phyloP scores from a whole-genome alignment of 2,797 vertebrate genomes.

The Erithacus rubecula region DNA sequence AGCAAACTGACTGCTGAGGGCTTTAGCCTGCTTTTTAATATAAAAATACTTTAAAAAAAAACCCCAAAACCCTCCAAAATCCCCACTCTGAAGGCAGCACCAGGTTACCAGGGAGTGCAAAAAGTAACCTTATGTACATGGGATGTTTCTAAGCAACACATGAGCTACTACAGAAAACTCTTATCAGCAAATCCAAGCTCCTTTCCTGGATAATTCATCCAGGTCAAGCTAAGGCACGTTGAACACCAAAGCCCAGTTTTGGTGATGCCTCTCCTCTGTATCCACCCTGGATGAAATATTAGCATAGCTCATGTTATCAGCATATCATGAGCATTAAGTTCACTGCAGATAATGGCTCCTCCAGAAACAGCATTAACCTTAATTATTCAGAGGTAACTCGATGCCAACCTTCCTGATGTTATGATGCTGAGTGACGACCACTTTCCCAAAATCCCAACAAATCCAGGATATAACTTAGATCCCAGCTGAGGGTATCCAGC shows the following conservation, averaged over 20 bases:
- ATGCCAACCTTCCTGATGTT: background rate
- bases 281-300: background rate
- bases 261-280: background rate
- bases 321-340: background rate
- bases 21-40: background rate
- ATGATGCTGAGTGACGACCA: fast-evolving
- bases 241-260: background rate
- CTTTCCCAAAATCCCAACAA: background rate
- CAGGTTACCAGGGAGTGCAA: background rate
- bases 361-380: background rate
- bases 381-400: background rate
- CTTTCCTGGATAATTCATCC: background rate
- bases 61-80: background rate
- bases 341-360: background rate
- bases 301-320: background rate
- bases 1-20: background rate
- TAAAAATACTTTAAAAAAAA: fast-evolving
- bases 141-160: slow-evolving; percentile 41
- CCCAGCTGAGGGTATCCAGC: background rate
- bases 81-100: background rate
- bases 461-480: fast-evolving
- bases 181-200: slow-evolving; percentile 48
- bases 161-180: background rate
- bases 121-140: background rate
- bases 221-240: slow-evolving; percentile 4